phyloP scores from a whole-genome alignment of 2,888 invertebrate genomes.

The Polymixis lichenea region DNA sequence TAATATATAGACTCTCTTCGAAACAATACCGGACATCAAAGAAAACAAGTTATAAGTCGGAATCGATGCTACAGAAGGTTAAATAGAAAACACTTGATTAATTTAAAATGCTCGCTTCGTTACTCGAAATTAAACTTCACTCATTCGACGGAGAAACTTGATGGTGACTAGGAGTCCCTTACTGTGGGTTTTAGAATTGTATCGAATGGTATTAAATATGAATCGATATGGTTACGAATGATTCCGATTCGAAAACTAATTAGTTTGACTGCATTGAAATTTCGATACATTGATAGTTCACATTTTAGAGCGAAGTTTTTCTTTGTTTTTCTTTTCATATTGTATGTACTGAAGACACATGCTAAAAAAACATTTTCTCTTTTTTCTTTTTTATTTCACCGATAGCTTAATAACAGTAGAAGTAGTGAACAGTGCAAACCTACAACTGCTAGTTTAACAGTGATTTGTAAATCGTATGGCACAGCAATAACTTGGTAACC shows the following conservation, averaged over 20 bases:
- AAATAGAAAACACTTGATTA: constrained; percentile 62
- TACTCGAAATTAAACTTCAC: constrained; percentile 73
- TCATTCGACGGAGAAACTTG: constrained; percentile 65
- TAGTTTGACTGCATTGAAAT: background rate
- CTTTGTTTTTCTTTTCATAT: background rate
- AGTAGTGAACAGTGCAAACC: background rate
- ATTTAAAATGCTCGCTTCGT: constrained; percentile 62
- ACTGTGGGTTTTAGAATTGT: constrained; percentile 10
- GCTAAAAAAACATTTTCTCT: background rate
- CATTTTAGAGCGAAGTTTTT: background rate
- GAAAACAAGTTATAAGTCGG: constrained; percentile 14
- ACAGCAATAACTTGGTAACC: no score
- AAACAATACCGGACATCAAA: background rate
- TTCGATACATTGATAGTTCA: background rate
- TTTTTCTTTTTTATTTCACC: background rate
- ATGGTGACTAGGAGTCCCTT: constrained; percentile 51
- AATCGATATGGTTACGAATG: background rate
- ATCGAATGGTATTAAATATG: background rate
- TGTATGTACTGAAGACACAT: background rate
- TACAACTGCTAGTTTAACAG: background rate
- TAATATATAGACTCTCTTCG: background rate
- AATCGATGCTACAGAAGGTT: constrained; percentile 27
- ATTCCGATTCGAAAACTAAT: background rate
- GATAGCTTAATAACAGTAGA: background rate
- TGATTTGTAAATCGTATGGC: background rate